Evolutionary conservation across 2,797 vertebrate species (phyloP), one percentile per base, ranked within the genome.

Genomic region (Hafferia zeledoni): DNA sequence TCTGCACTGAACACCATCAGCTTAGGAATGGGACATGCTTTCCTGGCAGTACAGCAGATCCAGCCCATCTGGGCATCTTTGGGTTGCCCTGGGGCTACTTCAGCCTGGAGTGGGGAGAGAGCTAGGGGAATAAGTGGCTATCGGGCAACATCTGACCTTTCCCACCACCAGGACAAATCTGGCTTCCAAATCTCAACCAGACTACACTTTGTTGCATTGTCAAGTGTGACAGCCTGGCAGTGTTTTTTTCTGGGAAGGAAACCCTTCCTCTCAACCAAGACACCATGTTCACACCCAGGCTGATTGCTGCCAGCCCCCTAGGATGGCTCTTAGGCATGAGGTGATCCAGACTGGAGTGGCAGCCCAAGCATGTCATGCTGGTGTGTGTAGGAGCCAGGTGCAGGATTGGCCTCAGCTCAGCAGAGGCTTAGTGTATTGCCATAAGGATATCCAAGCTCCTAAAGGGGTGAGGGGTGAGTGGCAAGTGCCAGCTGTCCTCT

Each of bases 191-290:
- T 17, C 37, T 47, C 1, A 1, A 11, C 33, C 35, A 25, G 41
- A 8, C 28, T 13, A 41, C 33, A 7, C 12, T 33, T 75, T 1
- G 0, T 37, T 24, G 35, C 28, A 1, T 4, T 0, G 1, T 1
- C 0, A 17, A 13, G 11, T 1, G 2, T 3, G 41, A 11, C 41
- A 57, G 19, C 17, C 30, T 3, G 5, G 16, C 23, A 24, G 30
- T 1, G 15, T 4, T 5, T 18, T 18, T 76, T 63, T 64, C 63
- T 17, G 33, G 41, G 33, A 81, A 71, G 43, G 13, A 46, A 57
- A 10, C 1, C 23, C 53, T 89, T 60, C 52, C 30, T 53, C 9
- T 6, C 1, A 1, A 5, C 14, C 13, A 18, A 74, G 53, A 28
- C 2, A 4, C 5, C 0, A 0, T 3, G 22, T 39, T 39, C 10